Evolutionary conservation across 1,140 invertebrate species (phyloP).

Genomic region (Lasioglossum baleicum): DNA sequence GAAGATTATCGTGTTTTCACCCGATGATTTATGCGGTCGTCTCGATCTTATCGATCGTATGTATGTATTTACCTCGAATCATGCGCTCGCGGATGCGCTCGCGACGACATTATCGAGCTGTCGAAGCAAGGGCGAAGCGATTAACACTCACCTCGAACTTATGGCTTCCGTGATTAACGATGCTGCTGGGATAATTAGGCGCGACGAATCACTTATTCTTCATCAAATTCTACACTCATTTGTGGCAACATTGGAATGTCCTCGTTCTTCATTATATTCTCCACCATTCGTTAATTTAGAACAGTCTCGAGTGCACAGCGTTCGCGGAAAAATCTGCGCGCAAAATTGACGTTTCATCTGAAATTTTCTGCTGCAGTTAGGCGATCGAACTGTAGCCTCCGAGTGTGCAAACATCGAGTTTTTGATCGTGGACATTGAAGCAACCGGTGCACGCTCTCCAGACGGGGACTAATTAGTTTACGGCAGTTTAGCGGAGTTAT

Average conservation of each 20-base stretch:
- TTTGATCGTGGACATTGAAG: not conserved
- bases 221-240: no score
- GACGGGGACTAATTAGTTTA: constrained; percentile 28
- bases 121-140: constrained; percentile 1
- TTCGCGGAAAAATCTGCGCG: no score
- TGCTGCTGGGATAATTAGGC: constrained; percentile 14
- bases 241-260: no score
- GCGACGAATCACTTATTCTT: no score
- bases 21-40: constrained; percentile 35
- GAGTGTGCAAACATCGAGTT: not conserved
- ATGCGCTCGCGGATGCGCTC: constrained; percentile 6
- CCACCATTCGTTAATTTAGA: no score
- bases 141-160: constrained; percentile 4
- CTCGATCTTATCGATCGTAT: constrained; percentile 14
- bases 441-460: not conserved
- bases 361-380: no score
- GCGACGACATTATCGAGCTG: not conserved
- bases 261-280: no score
- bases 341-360: no score
- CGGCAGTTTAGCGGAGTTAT: not conserved
- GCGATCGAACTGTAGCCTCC: no score
- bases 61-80: constrained; percentile 33
- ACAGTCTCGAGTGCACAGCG: no score
- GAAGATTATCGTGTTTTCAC: constrained; percentile 25
- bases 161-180: not conserved